Conservation (phyloP, 2,113 vertebrate species). For the Cephalopterus ornatus region DNA sequence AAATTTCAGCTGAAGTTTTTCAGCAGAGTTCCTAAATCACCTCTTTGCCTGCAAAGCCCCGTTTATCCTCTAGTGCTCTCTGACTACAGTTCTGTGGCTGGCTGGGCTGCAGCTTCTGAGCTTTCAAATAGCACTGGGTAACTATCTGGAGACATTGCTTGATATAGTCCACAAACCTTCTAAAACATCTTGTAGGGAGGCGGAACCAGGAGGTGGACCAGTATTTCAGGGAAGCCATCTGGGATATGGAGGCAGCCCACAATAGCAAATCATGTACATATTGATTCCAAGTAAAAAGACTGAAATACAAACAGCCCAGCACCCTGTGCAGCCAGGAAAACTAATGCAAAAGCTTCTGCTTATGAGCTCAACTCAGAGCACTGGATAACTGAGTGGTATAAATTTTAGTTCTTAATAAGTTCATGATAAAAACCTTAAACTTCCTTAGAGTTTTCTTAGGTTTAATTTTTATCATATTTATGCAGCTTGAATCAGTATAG, state of each 20-base stretch:
- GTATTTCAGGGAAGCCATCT: constrained; percentile 14
- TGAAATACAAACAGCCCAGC: background rate
- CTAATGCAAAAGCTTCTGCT: background rate
- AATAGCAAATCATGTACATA: background rate
- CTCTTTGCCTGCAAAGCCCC: background rate
- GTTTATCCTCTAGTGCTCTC: background rate
- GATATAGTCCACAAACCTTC: background rate
- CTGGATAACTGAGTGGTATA: background rate
- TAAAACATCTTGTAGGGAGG: constrained; percentile 27
- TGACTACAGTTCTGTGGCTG: background rate
- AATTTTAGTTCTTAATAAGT: background rate
- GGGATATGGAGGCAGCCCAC: background rate
- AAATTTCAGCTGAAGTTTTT: constrained; percentile 1
- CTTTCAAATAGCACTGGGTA: background rate
- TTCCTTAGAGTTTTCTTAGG: background rate
- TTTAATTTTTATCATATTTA: background rate
- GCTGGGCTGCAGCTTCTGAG: background rate
- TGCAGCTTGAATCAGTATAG: background rate
- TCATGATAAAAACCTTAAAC: background rate
- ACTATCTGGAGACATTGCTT: background rate
- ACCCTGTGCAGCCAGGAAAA: background rate
- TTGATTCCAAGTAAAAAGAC: background rate
- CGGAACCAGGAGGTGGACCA: background rate
- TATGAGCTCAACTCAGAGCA: background rate
- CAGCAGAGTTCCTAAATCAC: background rate